Base-by-base conservation (phyloP, 2,888 invertebrate genomes). In the Apamea monoglypha region DNA sequence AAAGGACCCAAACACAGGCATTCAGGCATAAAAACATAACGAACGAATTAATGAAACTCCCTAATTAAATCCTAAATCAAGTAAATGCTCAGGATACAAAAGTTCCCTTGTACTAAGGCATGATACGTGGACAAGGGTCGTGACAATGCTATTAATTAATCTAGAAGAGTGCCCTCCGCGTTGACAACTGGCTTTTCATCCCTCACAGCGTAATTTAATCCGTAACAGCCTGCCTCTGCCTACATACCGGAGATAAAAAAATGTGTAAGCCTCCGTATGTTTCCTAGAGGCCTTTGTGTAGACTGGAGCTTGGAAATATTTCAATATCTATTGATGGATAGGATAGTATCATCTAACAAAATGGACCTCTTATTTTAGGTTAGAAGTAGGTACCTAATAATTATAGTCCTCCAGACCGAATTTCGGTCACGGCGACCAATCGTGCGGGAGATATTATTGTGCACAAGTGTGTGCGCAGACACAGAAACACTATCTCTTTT, bases 131-230 rank as follows among this genome's bases (percentile, higher is more conserved):
- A 88, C 86, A 71, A 83, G 81, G 89, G 88, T 86, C 73, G 61
- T 40, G 82, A 75, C 76, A 76, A 80, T 71, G 74, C 76, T 80
- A 80, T 83, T 88, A 89, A 88, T 89, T 86, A 87, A 82, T 81
- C 82, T 56, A 63, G 78, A 78, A 67, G 76, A 86, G 84, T 63
- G 61, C 67, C 61, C 69, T 78, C 50, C 81, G 70, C 63, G 81
- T 47, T 76, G 81, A 81, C 85, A 87, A 61, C 74, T 61, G 73
- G 32, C 84, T 81, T 76, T 80, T 88, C 72, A 86, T 77, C 63
- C 53, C 68, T 61, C 77, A 72, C 66, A 59, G 29, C 68, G 78
- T 88, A 89, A 88, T 89, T 88, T 84, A 86, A 86, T 72, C 82
- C 82, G 69, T 78, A 78, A 80, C 72, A 74, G 63, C 64, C 80